Conservation (phyloP, 2,888 invertebrate species). For the Gymnocheta viridis region DNA sequence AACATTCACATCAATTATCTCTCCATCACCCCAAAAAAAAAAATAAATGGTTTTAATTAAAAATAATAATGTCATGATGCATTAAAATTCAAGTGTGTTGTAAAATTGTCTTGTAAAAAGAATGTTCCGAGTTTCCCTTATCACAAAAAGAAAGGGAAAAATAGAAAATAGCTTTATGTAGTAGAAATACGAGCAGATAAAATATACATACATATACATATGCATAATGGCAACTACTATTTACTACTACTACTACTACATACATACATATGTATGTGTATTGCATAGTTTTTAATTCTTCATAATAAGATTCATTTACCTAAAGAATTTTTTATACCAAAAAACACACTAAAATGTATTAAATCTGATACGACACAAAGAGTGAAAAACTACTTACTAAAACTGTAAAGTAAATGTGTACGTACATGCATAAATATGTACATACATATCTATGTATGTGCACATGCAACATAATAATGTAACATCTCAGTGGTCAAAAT, state of each 20-base stretch:
- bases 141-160: background rate
- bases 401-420: background rate
- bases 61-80: conserved; percentile 54
- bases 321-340: conserved; percentile 60
- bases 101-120: conserved; percentile 43
- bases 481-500: too few relatives aligned
- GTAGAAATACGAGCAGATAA: background rate
- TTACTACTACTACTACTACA: background rate
- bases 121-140: conserved; percentile 36
- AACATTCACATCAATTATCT: conserved; percentile 45
- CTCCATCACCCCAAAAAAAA: background rate
- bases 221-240: conserved; percentile 2
- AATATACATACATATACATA: background rate
- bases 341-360: conserved; percentile 41
- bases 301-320: conserved; percentile 64
- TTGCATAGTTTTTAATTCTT: conserved; percentile 46
- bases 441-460: background rate
- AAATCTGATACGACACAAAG: conserved; percentile 51
- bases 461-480: background rate
- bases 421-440: background rate
- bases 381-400: conserved; percentile 21
- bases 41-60: conserved; percentile 52
- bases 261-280: background rate
- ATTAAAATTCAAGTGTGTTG: conserved; percentile 55
- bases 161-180: background rate